phyloP scores from a whole-genome alignment of 1,140 invertebrate genomes.

The Eupristina koningsbergeri region DNA sequence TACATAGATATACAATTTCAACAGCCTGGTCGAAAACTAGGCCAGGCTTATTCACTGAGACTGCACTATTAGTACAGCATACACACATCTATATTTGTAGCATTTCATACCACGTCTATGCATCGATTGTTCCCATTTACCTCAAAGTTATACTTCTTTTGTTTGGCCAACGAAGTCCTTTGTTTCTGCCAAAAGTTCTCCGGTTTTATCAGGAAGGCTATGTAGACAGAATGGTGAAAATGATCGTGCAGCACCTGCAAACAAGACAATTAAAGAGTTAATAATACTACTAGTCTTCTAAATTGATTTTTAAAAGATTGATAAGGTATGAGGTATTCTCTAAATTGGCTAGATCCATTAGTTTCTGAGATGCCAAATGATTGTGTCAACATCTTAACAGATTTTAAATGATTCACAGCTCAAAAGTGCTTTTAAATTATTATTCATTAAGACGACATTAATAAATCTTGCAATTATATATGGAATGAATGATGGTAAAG shows the following conservation, averaged over 20 bases:
- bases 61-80: slow-evolving; percentile 21
- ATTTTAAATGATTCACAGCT: not conserved
- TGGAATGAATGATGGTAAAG: no score
- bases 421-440: not conserved
- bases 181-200: slow-evolving; percentile 99
- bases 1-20: slow-evolving; percentile 31
- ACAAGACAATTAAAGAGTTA: not conserved
- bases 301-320: no score
- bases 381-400: not conserved
- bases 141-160: slow-evolving; percentile 99
- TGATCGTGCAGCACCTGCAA: slow-evolving; percentile 89
- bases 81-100: not conserved
- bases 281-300: no score
- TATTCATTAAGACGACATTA: not conserved
- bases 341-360: no score
- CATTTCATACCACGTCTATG: not conserved
- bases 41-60: slow-evolving; percentile 47
- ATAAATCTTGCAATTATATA: no score
- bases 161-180: slow-evolving; percentile 94
- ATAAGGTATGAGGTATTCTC: no score
- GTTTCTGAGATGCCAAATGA: no score
- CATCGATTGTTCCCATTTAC: slow-evolving; percentile 73
- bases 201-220: slow-evolving; percentile 96
- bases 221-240: slow-evolving; percentile 89
- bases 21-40: slow-evolving; percentile 32